Evolutionary conservation across 2,888 invertebrate genomes (phyloP), one percentile per base, ranked within the genome.

Genomic region (Empis livida): DNA sequence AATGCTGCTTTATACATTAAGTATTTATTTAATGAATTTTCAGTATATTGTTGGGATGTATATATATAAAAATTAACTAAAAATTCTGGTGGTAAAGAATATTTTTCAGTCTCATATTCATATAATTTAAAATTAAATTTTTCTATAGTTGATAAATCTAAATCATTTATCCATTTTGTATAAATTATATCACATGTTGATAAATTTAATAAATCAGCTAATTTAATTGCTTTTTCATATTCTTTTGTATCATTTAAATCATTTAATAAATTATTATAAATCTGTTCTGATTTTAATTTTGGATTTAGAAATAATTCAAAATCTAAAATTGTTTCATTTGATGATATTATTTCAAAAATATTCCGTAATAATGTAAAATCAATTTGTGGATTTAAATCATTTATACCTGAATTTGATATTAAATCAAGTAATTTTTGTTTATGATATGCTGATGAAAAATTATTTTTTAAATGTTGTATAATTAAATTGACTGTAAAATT

Each of bases 61-160:
- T 73, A 70, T 1, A 78, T 67, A 38, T 81, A 75, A 61, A 84
- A 85, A 52, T 77, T 71, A 0, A 80, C 77, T 1, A 82, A 75
- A 15, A 76, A 72, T 50, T 75, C 74, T 14, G 81, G 77, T 0
- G 75, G 67, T 1, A 85, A 75, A 0, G 77, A 67, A 45, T 79
- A 74, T 31, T 73, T 68, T 54, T 72, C 71, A 53, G 84, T 81
- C 44, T 78, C 77, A 43, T 70, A 64, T 51, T 82, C 78, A 54
- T 82, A 82, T 42, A 74, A 69, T 1, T 72, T 70, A 67, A 82
- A 76, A 30, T 55, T 45, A 57, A 78, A 78, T 1, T 68, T 60
- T 0, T 71, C 69, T 32, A 13, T n/a, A 13, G 13, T n/a, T 23
- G 14, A 23, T 23, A 20, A 64, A 42, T 75, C 67, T 47, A 70